These are phyloP conservation scores for Oriolus oriolus DNA, from an alignment of 2,113 vertebrate species.

Conservation along the genomic window DNA sequence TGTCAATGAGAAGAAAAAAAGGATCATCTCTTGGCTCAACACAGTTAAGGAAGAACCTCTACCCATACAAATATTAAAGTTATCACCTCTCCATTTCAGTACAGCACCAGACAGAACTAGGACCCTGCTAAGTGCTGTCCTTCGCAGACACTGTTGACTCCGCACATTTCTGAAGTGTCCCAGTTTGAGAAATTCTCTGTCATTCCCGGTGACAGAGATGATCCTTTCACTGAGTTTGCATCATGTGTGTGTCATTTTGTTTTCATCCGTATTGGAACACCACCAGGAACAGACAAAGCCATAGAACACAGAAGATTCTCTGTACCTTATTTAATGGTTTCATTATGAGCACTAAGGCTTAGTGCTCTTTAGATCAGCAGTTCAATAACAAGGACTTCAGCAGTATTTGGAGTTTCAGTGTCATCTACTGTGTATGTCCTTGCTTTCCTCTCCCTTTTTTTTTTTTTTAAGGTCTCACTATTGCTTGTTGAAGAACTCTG, in stretches of 20 bases:
- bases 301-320: neutral
- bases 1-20: neutral
- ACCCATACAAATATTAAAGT: rapidly evolving
- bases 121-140: neutral
- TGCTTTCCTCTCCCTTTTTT: rapidly evolving
- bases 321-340: neutral
- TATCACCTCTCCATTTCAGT: neutral
- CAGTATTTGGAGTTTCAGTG: neutral
- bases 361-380: neutral
- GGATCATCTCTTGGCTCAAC: neutral
- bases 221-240: neutral
- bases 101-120: neutral
- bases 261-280: constrained; percentile 7
- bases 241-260: neutral
- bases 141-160: neutral
- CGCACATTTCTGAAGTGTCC: neutral
- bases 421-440: neutral
- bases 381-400: neutral
- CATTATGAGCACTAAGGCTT: neutral
- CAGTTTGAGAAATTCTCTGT: neutral
- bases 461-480: neutral
- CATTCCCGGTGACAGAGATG: neutral
- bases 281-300: constrained; percentile 17
- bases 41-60: neutral
- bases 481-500: neutral